Evolutionary conservation across 2,888 invertebrate species (phyloP), one percentile per base, ranked within the genome.

Genomic region (Trichopoda pennipes): DNA sequence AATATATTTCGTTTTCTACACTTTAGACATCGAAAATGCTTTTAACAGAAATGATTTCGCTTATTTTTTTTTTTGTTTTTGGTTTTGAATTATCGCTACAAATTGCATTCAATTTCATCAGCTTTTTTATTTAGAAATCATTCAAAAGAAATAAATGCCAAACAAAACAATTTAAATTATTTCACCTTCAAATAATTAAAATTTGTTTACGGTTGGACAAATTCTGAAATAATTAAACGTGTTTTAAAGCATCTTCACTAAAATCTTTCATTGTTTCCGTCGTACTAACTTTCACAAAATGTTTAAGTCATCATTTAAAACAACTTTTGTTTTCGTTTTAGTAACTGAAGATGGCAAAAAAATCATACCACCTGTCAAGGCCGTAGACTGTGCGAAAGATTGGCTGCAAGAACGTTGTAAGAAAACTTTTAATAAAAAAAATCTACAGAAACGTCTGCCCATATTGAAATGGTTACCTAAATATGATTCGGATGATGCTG

Each of bases 381-480:
- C 86, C 4, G 66, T 91, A 56, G 87, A 89, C 12, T 88, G 88
- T 51, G 87, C 90, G 7, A 87, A 89, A 17, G 87, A 87, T 16
- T 93, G 93, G 91, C 85, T 92, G 8, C 90, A 89, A 70, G 89
- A 91, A 73, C 92, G 92, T 86, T 88, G 91, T 4, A 90, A 88
- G 70, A 91, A 91, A 44, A 90, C 91, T 9, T 94, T 94, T 87
- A 95, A 94, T 80, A 94, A 93, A 87, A 95, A 94, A 91, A 94
- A 93, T 83, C 92, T 96, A 28, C 93, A 94, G 90, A 95, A 94
- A 90, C 93, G 95, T 79, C 86, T 97, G 66, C 96, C 97, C 9
- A 93, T 97, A 69, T 89, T 95, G 7, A 91, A 90, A 72, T 97
- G 97, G 97, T 90, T 96, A 85, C 96, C 96, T 6, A 92, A 91